Evolutionary conservation across 2,888 invertebrate genomes (phyloP), one percentile per base, ranked within the genome.

Genomic region (Strigamia crassipes): DNA sequence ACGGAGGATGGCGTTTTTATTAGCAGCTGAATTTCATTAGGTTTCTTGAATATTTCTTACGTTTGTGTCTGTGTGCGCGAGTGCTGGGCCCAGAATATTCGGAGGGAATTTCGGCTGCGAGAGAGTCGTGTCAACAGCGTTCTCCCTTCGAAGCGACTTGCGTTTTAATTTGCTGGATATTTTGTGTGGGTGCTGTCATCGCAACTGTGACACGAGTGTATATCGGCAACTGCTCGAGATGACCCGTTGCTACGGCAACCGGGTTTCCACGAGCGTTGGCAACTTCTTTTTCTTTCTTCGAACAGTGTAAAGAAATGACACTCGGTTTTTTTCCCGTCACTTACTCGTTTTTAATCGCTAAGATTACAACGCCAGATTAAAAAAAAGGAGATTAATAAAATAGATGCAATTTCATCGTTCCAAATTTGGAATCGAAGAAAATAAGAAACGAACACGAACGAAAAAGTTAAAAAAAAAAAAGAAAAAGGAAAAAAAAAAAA

Each of bases 11-110:
- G 27, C 73, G 73, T 73, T 73, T 73, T 73, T 73, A 73, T 73
- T 73, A 73, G 13, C 73, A 73, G 31, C 73, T 73, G 73, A 73
- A 73, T 73, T 73, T 73, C 73, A 73, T 73, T 73, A 73, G 15
- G 31, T 73, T 73, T 73, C 31, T 73, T 73, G 31, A 73, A 73
- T 73, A 73, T 73, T 73, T 73, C 73, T 31, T 73, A 27, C 73
- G 12, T 73, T 73, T 27, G 31, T 56, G 56, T 56, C 27, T 27
- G 56, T 18, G n/a, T 56, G 21, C 1, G 46, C n/a, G 56, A n/a
- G n/a, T 56, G 56, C n/a, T 56, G 56, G 56, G 56, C 56, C 56
- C 15, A n/a, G 56, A 56, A n/a, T 56, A 56, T 56, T 56, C 56
- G 18, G n/a, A 56, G 56, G 56, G 56, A 56, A 56, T 56, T 56